Conservation (phyloP, 2,113 vertebrate genomes). For the Muntiacus muntjak region DNA sequence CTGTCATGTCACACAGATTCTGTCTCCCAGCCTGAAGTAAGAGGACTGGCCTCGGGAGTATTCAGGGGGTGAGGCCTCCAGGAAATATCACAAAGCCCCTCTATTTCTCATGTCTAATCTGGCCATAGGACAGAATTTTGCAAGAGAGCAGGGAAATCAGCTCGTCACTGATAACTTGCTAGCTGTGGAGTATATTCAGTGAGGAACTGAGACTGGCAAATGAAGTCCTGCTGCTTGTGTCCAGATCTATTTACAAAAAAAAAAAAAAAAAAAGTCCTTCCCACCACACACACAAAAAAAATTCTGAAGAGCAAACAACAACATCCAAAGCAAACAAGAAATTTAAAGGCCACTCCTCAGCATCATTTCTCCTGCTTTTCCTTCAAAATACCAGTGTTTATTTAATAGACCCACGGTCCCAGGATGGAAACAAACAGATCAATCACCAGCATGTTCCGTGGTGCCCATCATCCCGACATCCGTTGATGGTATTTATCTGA, state of each 20-base stretch:
- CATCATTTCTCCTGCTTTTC: conserved; percentile 42
- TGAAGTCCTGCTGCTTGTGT: conserved; percentile 12
- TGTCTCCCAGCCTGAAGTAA: background rate
- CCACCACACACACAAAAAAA: background rate
- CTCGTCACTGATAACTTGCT: background rate
- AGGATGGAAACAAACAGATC: conserved; percentile 61
- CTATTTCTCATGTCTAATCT: background rate
- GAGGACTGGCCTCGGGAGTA: background rate
- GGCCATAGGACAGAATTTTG: background rate
- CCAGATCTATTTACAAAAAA: conserved; percentile 34
- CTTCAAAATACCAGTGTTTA: conserved; percentile 58
- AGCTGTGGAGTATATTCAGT: background rate
- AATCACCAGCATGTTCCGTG: conserved; percentile 5
- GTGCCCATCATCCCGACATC: conserved; percentile 37
- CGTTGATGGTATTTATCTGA: conserved; percentile 53
- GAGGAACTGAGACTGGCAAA: background rate
- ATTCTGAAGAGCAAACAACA: conserved; percentile 42
- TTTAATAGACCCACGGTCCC: conserved; percentile 46
- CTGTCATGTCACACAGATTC: background rate
- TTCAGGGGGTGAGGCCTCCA: background rate
- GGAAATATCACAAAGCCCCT: rapidly evolving
- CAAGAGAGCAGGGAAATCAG: background rate
- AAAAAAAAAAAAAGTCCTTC: background rate
- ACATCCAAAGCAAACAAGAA: conserved; percentile 49
- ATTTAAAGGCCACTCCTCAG: conserved; percentile 7